Evolutionary conservation across 1,140 invertebrate species (phyloP).

Genomic region (Ceratina calcarata): DNA sequence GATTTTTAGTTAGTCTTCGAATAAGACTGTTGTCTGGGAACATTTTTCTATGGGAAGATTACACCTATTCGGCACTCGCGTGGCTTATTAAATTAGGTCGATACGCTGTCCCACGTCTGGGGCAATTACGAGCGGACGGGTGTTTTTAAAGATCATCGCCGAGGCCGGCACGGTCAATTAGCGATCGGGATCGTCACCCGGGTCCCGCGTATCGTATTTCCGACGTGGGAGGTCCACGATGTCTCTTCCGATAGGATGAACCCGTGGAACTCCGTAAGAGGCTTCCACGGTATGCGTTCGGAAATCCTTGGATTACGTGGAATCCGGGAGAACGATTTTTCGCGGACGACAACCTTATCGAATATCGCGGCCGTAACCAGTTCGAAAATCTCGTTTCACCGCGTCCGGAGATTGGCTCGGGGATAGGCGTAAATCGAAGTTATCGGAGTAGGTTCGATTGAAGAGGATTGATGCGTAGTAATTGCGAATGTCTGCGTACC

Average conservation of each 20-base stretch:
- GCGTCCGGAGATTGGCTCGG: neutral
- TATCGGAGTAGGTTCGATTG: neutral
- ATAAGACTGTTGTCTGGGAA: neutral
- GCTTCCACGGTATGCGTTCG: constrained; percentile 65
- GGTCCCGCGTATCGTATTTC: constrained; percentile 70
- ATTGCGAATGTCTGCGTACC: constrained; percentile 1
- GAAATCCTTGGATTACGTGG: constrained; percentile 46
- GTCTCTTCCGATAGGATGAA: constrained; percentile 75
- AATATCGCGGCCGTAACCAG: constrained; percentile 5
- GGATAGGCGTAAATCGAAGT: neutral
- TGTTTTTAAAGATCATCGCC: constrained; percentile 74
- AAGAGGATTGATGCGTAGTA: constrained; percentile 7
- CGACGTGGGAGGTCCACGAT: constrained; percentile 76
- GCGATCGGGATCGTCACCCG: constrained; percentile 75
- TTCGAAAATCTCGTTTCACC: neutral
- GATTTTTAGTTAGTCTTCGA: too few relatives aligned
- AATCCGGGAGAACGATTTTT: constrained; percentile 13
- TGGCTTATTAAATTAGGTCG: constrained; percentile 69
- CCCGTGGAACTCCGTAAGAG: constrained; percentile 74
- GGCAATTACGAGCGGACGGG: constrained; percentile 68
- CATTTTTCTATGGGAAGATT: constrained; percentile 25
- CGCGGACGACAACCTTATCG: constrained; percentile 15
- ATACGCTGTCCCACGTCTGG: constrained; percentile 70
- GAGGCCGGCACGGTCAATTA: constrained; percentile 75
- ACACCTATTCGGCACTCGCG: constrained; percentile 12